Base-by-base conservation (phyloP, 2,113 vertebrate species). In the Platichthys stellatus region DNA sequence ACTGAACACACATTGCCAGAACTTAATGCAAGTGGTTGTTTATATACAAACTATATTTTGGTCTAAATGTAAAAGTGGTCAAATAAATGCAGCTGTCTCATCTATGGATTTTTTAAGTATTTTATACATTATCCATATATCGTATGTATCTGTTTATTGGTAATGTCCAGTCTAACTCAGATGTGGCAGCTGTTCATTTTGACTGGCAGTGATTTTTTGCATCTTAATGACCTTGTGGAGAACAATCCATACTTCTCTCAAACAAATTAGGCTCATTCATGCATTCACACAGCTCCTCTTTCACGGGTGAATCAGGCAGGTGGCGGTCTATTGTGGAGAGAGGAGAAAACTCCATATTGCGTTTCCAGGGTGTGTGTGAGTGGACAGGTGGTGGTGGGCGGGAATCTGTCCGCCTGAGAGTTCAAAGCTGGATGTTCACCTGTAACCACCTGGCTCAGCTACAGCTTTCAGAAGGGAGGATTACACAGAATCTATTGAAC, bases 231-330 rank as follows among this genome's bases (percentile, higher is more conserved):
- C 28, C 63, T 79, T n/a, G 7, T 59, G 43, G 66, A 79, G 73
- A 85, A 80, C n/a, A 51, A 83, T 75, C 82, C 49, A 58, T 70
- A 61, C 63, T 9, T 71, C 11, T 57, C 49, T 64, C 53, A 13
- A 45, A 82, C 79, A 85, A 81, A 87, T 86, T 65, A 82, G 70
- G 63, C n/a, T 86, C 49, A 80, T 70, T 60, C 40, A 65, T 31
- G 67, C 53, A 47, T 82, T 81, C 31, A 57, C 24, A 17, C 18
- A 49, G 81, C 87, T 91, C 81, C 15, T 26, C 76, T 92, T 91
- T 91, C 88, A 85, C 26, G 11, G 69, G 67, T 69, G 72, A 83
- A 80, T 68, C 80, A 51, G 78, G 65, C 87, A 93, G 89, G 85
- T 89, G 81, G 72, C 40, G 2, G 21, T 47, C 75, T 45, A 79